These are phyloP conservation scores for Cichlasoma orientale DNA, from an alignment of 2,797 vertebrate species.

Conservation along the genomic window DNA sequence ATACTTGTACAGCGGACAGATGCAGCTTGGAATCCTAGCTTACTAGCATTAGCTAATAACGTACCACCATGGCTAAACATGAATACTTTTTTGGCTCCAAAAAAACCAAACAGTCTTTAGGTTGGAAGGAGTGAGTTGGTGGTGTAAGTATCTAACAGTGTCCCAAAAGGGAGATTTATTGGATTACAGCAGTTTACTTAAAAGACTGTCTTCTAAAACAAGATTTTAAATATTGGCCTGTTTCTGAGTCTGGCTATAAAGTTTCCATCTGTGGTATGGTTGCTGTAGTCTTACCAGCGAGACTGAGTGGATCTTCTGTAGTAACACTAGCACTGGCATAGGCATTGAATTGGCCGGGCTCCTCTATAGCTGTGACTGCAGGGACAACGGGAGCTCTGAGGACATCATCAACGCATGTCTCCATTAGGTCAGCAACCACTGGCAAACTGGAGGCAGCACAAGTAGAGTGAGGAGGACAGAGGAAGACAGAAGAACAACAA, in stretches of 20 bases:
- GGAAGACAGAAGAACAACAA: background rate
- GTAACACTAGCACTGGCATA: conserved; percentile 35
- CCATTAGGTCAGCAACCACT: conserved; percentile 82
- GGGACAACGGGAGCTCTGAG: conserved; percentile 61
- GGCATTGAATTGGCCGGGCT: conserved; percentile 58
- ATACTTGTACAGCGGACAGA: background rate
- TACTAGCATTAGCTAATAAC: background rate
- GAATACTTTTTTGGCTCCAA: too few species aligned
- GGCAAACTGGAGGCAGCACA: conserved; percentile 78
- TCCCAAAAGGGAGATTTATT: background rate
- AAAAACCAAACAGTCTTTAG: too few species aligned
- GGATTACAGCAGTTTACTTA: background rate
- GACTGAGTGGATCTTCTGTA: conserved; percentile 65
- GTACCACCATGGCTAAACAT: too few species aligned
- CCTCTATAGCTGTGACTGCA: conserved; percentile 68
- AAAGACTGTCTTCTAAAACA: background rate
- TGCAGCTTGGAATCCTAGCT: background rate
- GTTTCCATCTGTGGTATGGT: background rate
- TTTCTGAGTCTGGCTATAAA: background rate
- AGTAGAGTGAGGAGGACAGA: background rate
- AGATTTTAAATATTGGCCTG: background rate
- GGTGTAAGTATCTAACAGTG: background rate
- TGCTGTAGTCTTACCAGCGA: conserved; percentile 69
- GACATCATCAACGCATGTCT: conserved; percentile 84
- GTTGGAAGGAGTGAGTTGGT: background rate